Base-by-base conservation (phyloP, 1,140 invertebrate species). In the Drosophila sturtevanti region DNA sequence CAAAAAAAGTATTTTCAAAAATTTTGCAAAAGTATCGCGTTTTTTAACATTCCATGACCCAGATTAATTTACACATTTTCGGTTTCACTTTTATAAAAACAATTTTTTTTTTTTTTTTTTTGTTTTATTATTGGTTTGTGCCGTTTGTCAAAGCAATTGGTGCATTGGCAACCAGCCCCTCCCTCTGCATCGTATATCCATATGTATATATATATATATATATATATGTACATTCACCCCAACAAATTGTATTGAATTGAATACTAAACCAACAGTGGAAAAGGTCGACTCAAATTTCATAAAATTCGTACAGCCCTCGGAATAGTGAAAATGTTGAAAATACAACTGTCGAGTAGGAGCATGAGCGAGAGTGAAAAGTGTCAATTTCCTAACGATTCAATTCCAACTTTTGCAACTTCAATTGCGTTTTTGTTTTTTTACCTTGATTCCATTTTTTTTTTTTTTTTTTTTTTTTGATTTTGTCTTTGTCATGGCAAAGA, bases 381-480 rank as follows among this genome's bases (percentile, higher is more conserved):
- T 86, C 82, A 89, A 82, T 86, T 86, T 86, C 84, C 82, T 59
- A 82, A 71, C 78, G 74, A 87, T 78, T 81, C 78, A 73, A 85
- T 81, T 62, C 74, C 54, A 79, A 84, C 75, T 75, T 65, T 81
- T 81, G 64, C 56, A 59, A 44, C 63, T 86, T 80, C 77, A 71
- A 60, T 80, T 80, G 66, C 65, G 56, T 77, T 77, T 80, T 77
- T 61, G 61, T 69, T 66, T 81, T 56, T 37, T 63, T 38, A 31
- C 27, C 27, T 31, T 31, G 27, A 6, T 31, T 31, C 27, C 4
- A 24, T 68, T 66, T 81, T 56, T 31, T 63, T 38, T 69, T 79
- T 68, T 54, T 60, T 51, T 78, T 63, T 59, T 68, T 41, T 81
- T 56, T 31, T 63, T 38, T 69, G 77, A 65, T 54, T 60, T 51